phyloP scores from a whole-genome alignment of 2,888 invertebrate species.

The Tillus elongatus region DNA sequence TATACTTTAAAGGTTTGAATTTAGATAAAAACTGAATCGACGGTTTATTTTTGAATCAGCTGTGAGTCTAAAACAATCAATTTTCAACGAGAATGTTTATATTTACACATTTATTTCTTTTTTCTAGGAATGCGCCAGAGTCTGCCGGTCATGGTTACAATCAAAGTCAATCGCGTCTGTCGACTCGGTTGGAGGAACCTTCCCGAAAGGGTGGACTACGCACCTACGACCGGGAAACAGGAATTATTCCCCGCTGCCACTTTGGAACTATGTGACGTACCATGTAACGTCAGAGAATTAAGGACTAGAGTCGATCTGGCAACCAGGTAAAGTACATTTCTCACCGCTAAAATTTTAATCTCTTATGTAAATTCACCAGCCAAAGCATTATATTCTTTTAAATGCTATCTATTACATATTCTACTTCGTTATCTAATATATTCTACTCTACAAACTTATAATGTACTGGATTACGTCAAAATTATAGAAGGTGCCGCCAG shows the following conservation, averaged over 20 bases:
- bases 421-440: too few relatives aligned
- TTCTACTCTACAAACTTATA: too few relatives aligned
- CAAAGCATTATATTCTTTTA: too few relatives aligned
- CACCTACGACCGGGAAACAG: slow-evolving; percentile 71
- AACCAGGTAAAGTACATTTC: slow-evolving; percentile 34
- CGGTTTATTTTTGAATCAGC: too few relatives aligned
- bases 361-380: slow-evolving; percentile 7
- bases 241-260: slow-evolving; percentile 71
- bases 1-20: too few relatives aligned
- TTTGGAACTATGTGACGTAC: slow-evolving; percentile 55
- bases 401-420: too few relatives aligned
- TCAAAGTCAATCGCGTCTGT: slow-evolving; percentile 58
- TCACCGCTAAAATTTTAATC: too few relatives aligned
- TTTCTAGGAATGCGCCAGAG: slow-evolving; percentile 68
- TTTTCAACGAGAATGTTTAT: background rate
- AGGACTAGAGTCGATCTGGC: slow-evolving; percentile 42
- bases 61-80: slow-evolving; percentile 3
- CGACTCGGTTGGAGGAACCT: slow-evolving; percentile 52
- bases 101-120: slow-evolving; percentile 8
- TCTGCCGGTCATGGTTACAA: slow-evolving; percentile 90
- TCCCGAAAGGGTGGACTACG: slow-evolving; percentile 78
- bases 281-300: slow-evolving; percentile 48
- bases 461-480: too few relatives aligned
- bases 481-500: too few relatives aligned
- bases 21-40: too few relatives aligned